Conservation (phyloP, 2,113 vertebrate species). For the Mandrillus leucophaeus region DNA sequence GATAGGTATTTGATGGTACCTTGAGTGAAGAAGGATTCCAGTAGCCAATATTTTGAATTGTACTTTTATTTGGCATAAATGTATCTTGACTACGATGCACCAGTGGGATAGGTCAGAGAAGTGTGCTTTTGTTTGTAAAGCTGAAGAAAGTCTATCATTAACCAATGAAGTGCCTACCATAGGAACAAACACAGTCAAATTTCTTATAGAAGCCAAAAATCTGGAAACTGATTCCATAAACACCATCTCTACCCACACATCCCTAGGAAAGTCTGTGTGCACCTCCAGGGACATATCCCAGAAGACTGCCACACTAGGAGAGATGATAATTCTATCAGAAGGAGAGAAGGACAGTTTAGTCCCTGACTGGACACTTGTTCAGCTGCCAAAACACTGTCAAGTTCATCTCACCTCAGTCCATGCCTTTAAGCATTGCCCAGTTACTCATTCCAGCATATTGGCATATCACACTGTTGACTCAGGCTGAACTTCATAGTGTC, state of each 20-base stretch:
- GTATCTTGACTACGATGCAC: neutral
- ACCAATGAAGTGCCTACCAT: neutral
- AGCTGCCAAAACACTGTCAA: neutral
- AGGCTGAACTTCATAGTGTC: neutral
- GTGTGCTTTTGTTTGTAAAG: conserved; percentile 8
- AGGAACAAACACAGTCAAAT: neutral
- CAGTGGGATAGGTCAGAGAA: neutral
- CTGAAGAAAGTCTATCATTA: neutral
- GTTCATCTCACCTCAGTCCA: neutral
- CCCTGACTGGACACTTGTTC: neutral
- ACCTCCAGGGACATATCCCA: neutral
- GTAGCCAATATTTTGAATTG: neutral
- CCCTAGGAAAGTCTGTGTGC: neutral
- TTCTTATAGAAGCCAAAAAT: neutral
- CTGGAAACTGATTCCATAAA: neutral
- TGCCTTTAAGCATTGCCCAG: neutral
- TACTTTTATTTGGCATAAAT: conserved; percentile 7
- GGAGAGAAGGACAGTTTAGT: neutral
- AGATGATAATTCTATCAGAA: neutral
- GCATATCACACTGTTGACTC: neutral
- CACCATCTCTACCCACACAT: neutral
- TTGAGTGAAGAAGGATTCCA: conserved; percentile 46
- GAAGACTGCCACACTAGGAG: neutral
- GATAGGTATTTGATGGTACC: neutral
- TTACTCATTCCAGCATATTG: neutral